Evolutionary conservation across 2,113 vertebrate species (phyloP).

Genomic region (Felis catus): DNA sequence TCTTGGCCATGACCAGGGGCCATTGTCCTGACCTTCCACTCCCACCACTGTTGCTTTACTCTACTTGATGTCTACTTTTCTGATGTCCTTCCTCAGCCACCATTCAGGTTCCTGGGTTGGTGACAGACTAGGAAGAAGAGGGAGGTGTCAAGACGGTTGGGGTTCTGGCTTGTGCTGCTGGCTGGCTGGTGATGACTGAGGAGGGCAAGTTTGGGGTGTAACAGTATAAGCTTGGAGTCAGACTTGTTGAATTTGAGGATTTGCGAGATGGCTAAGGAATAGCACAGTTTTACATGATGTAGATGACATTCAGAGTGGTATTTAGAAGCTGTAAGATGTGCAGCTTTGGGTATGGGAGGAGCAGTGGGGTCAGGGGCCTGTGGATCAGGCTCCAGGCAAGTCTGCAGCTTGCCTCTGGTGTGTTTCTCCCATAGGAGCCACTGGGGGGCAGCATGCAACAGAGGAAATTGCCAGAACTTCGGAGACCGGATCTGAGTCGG

Average conservation of each 20-base stretch:
- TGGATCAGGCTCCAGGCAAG: rapidly evolving
- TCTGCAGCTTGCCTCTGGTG: background rate
- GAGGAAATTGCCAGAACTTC: conserved; percentile 19
- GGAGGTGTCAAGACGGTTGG: background rate
- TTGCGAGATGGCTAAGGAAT: background rate
- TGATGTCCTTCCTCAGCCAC: background rate
- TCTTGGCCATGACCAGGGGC: background rate
- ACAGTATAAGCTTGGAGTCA: conserved; percentile 7
- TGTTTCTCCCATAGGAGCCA: background rate
- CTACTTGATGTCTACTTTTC: background rate
- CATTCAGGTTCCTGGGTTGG: background rate
- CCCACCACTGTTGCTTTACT: background rate
- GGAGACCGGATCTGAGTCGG: background rate
- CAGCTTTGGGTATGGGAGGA: background rate
- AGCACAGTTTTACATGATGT: background rate
- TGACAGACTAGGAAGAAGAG: background rate
- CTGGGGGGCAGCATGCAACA: conserved; percentile 62
- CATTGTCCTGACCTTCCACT: background rate
- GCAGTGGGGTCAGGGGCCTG: background rate
- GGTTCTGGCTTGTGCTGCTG: background rate
- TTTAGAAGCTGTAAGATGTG: background rate
- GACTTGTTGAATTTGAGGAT: background rate
- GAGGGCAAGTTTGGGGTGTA: background rate
- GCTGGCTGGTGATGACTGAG: background rate
- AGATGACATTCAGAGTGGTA: background rate